Base-by-base conservation (phyloP, 2,888 invertebrate species). In the Aromia moschata region DNA sequence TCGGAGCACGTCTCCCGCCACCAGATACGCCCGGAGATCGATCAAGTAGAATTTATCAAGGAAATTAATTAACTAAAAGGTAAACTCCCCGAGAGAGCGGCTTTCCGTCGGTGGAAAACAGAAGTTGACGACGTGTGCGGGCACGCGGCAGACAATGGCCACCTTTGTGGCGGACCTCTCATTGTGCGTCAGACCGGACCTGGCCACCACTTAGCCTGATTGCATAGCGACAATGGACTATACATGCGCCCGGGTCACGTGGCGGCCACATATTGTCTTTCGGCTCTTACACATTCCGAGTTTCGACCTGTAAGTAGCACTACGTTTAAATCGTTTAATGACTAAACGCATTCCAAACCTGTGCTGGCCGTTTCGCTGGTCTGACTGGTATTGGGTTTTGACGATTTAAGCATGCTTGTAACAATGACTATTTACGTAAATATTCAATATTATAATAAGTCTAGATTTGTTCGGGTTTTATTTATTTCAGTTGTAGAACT, bases 201-300 rank as follows among this genome's bases (percentile, higher is more conserved):
- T 69, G 69, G 67, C 70, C 72, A 67, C 70, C 75, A 74, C 75
- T 74, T 72, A 72, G 69, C 67, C 65, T 74, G 72, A 75, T 72
- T 75, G 68, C 71, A 71, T 68, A 64, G 72, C 65, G 68, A 66
- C 64, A 61, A 60, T 58, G 40, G 59, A 68, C 69, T 72, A 72
- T 72, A 71, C 71, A 72, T 71, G 69, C 67, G 67, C 58, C 60
- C 58, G 60, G 71, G 70, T 67, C 70, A 69, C 67, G 58, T 70
- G 70, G 68, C 64, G 65, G 62, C 71, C 69, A 74, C 73, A 73
- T 72, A 74, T 74, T 73, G 72, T 70, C 63, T 69, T 60, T 49
- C 58, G 41, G 47, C 44, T 52, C 46, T 52, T 51, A 45, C 44
- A 49, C 51, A 45, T 55, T 47, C 31, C 37, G 49, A 49, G 43